A percentile compares a stretch with the other conserved stretches of the same genome.
Conservation (phyloP, 2,113 vertebrate genomes). For the Prinia subflava region DNA sequence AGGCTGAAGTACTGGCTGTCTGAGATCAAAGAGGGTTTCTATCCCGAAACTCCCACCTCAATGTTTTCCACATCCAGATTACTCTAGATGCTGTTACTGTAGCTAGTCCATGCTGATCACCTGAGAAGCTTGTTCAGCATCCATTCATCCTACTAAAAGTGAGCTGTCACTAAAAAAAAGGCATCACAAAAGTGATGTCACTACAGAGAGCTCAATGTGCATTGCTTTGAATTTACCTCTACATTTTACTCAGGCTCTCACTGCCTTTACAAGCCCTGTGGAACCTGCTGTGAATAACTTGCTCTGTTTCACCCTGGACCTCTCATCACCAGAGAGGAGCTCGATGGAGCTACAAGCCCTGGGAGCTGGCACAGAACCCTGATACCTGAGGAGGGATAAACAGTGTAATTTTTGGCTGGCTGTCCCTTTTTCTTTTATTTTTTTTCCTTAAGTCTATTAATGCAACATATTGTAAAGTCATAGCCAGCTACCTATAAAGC, state of each 20-base stretch:
- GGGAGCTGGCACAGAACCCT: not conserved
- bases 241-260: not conserved
- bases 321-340: not conserved
- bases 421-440: not conserved
- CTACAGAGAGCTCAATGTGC: not conserved
- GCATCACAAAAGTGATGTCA: accelerated
- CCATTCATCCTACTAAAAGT: not conserved
- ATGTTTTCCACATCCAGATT: not conserved
- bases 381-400: not conserved
- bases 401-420: not conserved
- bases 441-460: not conserved
- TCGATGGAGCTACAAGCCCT: not conserved
- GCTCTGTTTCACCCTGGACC: not conserved
- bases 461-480: not conserved
- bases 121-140: not conserved
- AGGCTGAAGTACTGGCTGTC: not conserved
- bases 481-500: not conserved
- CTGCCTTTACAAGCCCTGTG: not conserved
- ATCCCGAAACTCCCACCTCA: not conserved
- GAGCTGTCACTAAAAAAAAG: not conserved
- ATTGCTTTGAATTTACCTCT: not conserved
- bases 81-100: not conserved
- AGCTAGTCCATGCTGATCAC: not conserved
- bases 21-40: not conserved
- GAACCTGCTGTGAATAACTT: not conserved